Evolutionary conservation across 1,140 invertebrate species (phyloP).

Genomic region (Venustaconcha ellipsiformis): DNA sequence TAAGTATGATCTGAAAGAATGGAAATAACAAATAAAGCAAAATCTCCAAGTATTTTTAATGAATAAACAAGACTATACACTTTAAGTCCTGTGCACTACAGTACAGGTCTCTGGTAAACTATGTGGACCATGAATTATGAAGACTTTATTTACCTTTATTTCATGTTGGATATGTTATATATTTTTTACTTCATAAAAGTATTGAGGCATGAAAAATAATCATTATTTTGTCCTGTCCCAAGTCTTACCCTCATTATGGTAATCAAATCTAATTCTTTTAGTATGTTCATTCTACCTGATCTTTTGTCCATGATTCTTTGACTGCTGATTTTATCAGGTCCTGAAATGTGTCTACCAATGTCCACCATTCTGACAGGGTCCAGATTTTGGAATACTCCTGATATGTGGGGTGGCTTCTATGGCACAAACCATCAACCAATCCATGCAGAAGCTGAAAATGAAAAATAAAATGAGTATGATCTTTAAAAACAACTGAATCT

Average conservation of each 20-base stretch:
- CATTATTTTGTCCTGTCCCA: too few relatives aligned
- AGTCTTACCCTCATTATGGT: too few relatives aligned
- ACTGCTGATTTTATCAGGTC: constrained; percentile 38
- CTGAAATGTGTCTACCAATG: constrained; percentile 37
- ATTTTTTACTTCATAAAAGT: too few relatives aligned
- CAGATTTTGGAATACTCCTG: constrained; percentile 46
- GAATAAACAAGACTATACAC: not conserved
- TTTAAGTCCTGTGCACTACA: not conserved
- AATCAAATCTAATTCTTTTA: not conserved
- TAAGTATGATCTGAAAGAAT: too few relatives aligned
- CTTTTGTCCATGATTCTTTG: constrained; percentile 51
- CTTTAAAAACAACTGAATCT: too few relatives aligned
- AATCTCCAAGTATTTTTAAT: not conserved
- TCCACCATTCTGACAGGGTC: constrained; percentile 56
- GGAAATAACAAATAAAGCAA: too few relatives aligned
- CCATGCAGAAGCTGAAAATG: constrained; percentile 46
- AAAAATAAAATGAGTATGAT: too few relatives aligned
- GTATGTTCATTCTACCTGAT: constrained; percentile 44
- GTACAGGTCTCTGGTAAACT: not conserved
- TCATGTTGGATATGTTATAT: not conserved
- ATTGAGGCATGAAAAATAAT: too few relatives aligned
- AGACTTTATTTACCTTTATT: not conserved
- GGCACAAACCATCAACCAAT: constrained; percentile 47
- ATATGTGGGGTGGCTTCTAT: constrained; percentile 37
- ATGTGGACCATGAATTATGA: not conserved